Base-by-base conservation (phyloP, 2,888 invertebrate species). In the Alentia gelatinosa region DNA sequence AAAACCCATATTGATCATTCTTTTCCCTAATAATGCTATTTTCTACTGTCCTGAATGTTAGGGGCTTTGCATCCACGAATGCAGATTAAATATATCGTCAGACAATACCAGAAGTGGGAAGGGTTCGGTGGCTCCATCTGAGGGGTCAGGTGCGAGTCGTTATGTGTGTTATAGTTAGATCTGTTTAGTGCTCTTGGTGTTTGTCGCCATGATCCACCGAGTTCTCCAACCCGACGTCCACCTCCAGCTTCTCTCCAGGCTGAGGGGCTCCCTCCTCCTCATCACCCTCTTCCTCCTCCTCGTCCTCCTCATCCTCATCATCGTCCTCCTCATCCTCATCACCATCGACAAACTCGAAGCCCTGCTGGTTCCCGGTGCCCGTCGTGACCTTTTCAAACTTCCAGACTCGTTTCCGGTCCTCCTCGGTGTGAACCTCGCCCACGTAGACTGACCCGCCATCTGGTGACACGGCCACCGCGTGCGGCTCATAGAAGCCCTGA, bases 381-480 rank as follows among this genome's bases (percentile, higher is more conserved):
- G 37, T 15, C 7, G 56, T 39, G 15, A 63, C 56, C 50, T 83
- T 90, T 15, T 83, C 89, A 92, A 97, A 97, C 95, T 97, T 97
- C 96, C 97, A 97, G 83, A 98, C 97, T 0, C 30, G 19, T 91
- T 96, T 97, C 94, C 97, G 97, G 0, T 97, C 97, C 94, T 97
- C 96, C 47, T 86, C 91, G 26, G n/a, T n/a, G 19, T 88, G 42
- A 33, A 98, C 96, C 95, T 98, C 98, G 0, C 98, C 98, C 0
- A 98, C 97, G 95, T 97, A 98, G 12, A 98, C 97, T 90, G 96
- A 95, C 83, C 96, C 96, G 37, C 97, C 98, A 96, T 98, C 97
- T 0, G 96, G 94, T 0, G 97, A 97, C 0, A 97, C 97, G n/a
- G 97, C 97, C 1, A 98, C 96, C 95, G 98, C 98, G 96, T 98